Evolutionary conservation across 1,140 invertebrate genomes (phyloP), one percentile per base, ranked within the genome.

Genomic region (Pseudoatta argentina): DNA sequence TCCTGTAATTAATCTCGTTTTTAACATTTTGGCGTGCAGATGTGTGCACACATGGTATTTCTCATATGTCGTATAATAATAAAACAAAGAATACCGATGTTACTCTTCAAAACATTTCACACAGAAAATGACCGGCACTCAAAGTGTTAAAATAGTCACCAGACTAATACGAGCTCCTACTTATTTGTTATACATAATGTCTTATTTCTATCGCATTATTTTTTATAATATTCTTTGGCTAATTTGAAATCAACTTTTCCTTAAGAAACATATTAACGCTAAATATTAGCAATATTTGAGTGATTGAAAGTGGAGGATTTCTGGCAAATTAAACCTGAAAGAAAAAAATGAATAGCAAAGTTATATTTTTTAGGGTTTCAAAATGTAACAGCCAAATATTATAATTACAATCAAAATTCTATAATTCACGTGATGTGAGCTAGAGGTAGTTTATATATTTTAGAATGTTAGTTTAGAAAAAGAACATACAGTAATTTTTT

Each of bases 1-100:
- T n/a, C n/a, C 21, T 34, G n/a, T 30, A 81, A 71, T 34, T 79
- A 57, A 81, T 81, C 14, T 81, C 21, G 7, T 55, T 34, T 81
- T 71, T 57, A 81, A 81, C 27, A 79, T 44, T 78, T 78, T 78
- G 59, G 10, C 44, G 24, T 66, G 59, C 24, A n/a, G 14, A 34
- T 53, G 8, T 18, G 14, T 76, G 16, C 14, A 18, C 8, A 18
- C 16, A 12, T 2, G 12, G 1, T 14, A 57, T 59, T 44, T 69
- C 2, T 12, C 21, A 18, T 76, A 16, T 61, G 16, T 48, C 39
- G 6, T 24, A 71, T 24, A 48, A 48, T 48, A 39, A 1, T n/a
- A 57, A 59, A 21, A 34, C n/a, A 14, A 1, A 57, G 14, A 71
- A 48, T 66, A 71, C 0, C 0, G n/a, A 66, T 39, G 8, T 24